These are phyloP conservation scores for Forbesichthys agassizii DNA, from an alignment of 2,113 vertebrate genomes.

Conservation along the genomic window DNA sequence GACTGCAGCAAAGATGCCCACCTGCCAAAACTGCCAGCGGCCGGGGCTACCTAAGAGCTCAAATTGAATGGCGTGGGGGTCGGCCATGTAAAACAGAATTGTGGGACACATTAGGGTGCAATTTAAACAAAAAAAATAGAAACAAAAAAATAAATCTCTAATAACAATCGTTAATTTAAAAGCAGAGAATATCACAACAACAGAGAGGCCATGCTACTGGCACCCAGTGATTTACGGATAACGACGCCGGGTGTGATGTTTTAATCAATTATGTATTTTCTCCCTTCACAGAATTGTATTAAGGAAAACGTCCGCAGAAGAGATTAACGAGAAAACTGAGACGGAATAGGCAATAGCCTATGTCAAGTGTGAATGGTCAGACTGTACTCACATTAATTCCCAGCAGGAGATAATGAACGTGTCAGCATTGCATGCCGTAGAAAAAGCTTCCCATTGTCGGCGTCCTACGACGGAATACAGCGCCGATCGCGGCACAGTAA, in stretches of 20 bases:
- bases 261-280: slow-evolving; percentile 67
- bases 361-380: slow-evolving; percentile 17
- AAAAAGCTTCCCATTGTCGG: slow-evolving; percentile 60
- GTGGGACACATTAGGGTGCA: not conserved
- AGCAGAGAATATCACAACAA: not conserved
- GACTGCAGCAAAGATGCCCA: slow-evolving; percentile 71
- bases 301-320: slow-evolving; percentile 12
- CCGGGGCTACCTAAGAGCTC: slow-evolving; percentile 43
- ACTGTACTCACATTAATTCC: slow-evolving; percentile 73
- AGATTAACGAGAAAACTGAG: slow-evolving; percentile 41
- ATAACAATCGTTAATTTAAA: not conserved
- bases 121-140: not conserved
- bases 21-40: slow-evolving; percentile 58
- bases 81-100: slow-evolving; percentile 42
- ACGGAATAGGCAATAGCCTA: slow-evolving; percentile 11
- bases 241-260: slow-evolving; percentile 43
- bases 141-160: not conserved
- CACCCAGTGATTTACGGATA: slow-evolving; percentile 21
- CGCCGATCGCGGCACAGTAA: slow-evolving; percentile 45
- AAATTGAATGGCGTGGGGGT: slow-evolving; percentile 67
- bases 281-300: slow-evolving; percentile 33
- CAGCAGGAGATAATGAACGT: slow-evolving; percentile 41
- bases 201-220: not conserved
- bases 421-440: slow-evolving; percentile 58
- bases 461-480: slow-evolving; percentile 47